Evolutionary conservation across 2,113 vertebrate species (phyloP), one percentile per base, ranked within the genome.

Genomic region (Gnathonemus echidnorhynchus): DNA sequence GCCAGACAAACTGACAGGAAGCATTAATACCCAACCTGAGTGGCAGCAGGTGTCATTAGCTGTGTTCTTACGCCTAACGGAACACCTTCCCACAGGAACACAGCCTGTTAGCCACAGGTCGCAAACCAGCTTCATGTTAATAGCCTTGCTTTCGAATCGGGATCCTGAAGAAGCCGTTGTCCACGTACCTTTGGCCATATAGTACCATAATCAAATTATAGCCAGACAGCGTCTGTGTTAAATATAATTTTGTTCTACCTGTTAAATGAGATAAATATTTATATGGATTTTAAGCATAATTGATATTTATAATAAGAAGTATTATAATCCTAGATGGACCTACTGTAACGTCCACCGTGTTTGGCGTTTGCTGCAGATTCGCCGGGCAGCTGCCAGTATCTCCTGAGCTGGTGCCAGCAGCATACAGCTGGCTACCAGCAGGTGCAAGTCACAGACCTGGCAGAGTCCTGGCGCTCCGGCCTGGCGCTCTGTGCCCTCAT

Each of bases 351-450:
- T 87, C 62, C 42, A 17, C 49, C 2, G 2, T 27, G 10, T 31
- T 27, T 53, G 27, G 83, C 19, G 13, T 42, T 58, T 48, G 86
- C 3, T 42, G 88, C 88, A 92, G 96, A 96, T 88, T 94, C 96
- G 0, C 53, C 91, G 86, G 92, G 92, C 0, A 91, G 95, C 62
- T 95, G 93, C 5, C 96, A 96, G 17, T 96, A 97, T 58, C 93
- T 99, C 91, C 93, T 99, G 86, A 96, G 77, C 62, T 99, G 98
- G 98, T 98, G 97, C 94, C 97, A 97, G 95, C 95, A 95, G 87
- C 94, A 97, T 94, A 99, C 98, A 0, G 95, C 93, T 0, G 97
- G 96, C 1, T 97, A 97, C 85, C 86, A 91, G 0, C 94, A 94
- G 0, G 97, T 98, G 66, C 91, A 91, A 0, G 96, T 99, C 4